These are phyloP conservation scores for Stratiolaelaps scimitus DNA, from an alignment of 1,140 invertebrate genomes.

Conservation along the genomic window DNA sequence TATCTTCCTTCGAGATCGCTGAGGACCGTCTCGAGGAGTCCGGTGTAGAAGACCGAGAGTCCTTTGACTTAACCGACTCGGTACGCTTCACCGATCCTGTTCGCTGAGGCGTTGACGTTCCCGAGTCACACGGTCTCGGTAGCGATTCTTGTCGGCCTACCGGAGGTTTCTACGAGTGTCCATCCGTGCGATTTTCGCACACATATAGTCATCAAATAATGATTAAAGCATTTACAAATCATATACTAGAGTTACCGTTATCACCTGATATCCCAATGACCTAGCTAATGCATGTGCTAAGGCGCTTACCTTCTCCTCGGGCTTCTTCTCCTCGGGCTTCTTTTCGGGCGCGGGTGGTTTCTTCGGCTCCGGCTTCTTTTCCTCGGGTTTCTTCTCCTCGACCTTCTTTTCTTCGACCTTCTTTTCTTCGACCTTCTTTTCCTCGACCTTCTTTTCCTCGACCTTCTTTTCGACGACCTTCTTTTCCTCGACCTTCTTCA, in stretches of 20 bases:
- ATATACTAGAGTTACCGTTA: too few relatives aligned
- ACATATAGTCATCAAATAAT: too few relatives aligned
- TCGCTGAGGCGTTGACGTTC: slow-evolving; percentile 1
- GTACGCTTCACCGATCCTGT: slow-evolving; percentile 12
- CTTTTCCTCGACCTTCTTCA: slow-evolving; percentile 35
- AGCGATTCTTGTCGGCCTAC: slow-evolving; percentile 1
- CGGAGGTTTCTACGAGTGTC: too few relatives aligned
- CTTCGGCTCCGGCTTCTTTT: slow-evolving; percentile 34
- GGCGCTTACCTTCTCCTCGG: slow-evolving; percentile 33
- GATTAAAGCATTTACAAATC: too few relatives aligned
- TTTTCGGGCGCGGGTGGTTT: slow-evolving; percentile 36
- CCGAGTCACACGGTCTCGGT: not conserved
- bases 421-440: slow-evolving; percentile 33
- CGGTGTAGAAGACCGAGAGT: not conserved
- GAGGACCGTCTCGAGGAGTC: slow-evolving; percentile 8
- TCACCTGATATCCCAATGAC: too few relatives aligned
- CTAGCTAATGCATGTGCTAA: not conserved
- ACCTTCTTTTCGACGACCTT: slow-evolving; percentile 44
- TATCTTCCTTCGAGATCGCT: slow-evolving; percentile 22
- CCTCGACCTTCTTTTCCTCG: slow-evolving; percentile 41
- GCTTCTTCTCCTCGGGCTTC: slow-evolving; percentile 35
- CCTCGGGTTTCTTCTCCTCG: slow-evolving; percentile 35
- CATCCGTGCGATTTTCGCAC: too few relatives aligned
- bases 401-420: slow-evolving; percentile 34
- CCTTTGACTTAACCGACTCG: not conserved